Conservation (phyloP, 2,888 invertebrate genomes). For the Drosophila meridionalis region DNA sequence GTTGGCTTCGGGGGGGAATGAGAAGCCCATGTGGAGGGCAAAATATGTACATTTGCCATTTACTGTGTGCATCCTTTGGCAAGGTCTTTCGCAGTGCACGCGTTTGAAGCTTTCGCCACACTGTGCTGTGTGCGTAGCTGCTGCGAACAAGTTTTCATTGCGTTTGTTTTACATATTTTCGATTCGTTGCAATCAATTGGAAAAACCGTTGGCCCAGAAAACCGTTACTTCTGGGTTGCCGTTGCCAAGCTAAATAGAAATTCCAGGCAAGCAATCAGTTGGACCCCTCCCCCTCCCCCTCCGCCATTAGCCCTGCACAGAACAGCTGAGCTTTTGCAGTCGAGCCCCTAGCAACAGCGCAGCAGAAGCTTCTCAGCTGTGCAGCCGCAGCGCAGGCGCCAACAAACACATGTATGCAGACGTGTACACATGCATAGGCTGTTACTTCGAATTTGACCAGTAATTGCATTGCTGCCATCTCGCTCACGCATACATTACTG, state of each 20-base stretch:
- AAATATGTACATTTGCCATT: slow-evolving; percentile 24
- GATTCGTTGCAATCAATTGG: slow-evolving; percentile 60
- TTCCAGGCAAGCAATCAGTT: slow-evolving; percentile 31
- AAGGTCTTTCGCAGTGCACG: slow-evolving; percentile 43
- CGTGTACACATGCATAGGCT: slow-evolving; percentile 38
- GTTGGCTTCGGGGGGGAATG: not conserved
- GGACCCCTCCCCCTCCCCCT: not conserved
- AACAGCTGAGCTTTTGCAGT: slow-evolving; percentile 63
- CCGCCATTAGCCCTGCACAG: slow-evolving; percentile 10
- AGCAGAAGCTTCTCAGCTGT: slow-evolving; percentile 56
- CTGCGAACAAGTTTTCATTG: slow-evolving; percentile 42
- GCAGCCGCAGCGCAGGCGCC: slow-evolving; percentile 55
- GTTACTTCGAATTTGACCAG: slow-evolving; percentile 64
- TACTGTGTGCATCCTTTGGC: slow-evolving; percentile 48
- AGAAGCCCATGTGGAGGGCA: not conserved
- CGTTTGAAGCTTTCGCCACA: slow-evolving; percentile 4
- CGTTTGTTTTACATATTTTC: slow-evolving; percentile 35
- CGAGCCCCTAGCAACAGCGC: slow-evolving; percentile 74
- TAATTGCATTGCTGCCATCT: slow-evolving; percentile 75
- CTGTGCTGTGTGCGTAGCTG: slow-evolving; percentile 8
- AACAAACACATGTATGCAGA: slow-evolving; percentile 7
- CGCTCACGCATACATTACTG: slow-evolving; percentile 47
- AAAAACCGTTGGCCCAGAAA: slow-evolving; percentile 31
- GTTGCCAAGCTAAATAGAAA: slow-evolving; percentile 56
- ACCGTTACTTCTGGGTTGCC: slow-evolving; percentile 55